These are phyloP conservation scores for Macquaria australasica DNA, from an alignment of 2,113 vertebrate genomes.

Conservation along the genomic window DNA sequence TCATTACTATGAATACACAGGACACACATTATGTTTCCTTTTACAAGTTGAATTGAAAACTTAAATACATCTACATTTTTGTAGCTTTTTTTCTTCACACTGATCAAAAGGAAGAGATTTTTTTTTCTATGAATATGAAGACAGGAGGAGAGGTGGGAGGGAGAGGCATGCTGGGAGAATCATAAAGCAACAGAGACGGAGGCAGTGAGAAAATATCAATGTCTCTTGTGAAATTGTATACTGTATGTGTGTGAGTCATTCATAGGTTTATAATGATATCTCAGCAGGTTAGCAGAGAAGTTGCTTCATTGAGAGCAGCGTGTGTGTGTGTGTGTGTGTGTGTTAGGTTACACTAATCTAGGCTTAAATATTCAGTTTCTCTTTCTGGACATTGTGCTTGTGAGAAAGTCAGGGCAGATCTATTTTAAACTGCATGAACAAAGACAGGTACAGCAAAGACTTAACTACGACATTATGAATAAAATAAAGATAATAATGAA, in stretches of 20 bases:
- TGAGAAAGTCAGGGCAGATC: slow-evolving; percentile 9
- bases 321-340: background rate
- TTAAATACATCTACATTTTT: background rate
- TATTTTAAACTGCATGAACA: background rate
- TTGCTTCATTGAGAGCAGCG: background rate
- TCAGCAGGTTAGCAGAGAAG: background rate
- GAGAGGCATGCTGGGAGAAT: background rate
- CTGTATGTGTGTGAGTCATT: slow-evolving; percentile 1
- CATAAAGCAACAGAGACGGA: background rate
- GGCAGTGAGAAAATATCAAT: background rate
- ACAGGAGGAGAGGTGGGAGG: background rate
- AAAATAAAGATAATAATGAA: slow-evolving; percentile 9
- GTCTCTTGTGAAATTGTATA: background rate
- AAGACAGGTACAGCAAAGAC: background rate
- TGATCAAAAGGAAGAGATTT: slow-evolving; percentile 1
- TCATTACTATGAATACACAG: slow-evolving; percentile 21
- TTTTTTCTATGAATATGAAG: background rate
- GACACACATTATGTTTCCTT: background rate
- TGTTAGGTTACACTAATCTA: background rate
- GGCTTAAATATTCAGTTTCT: background rate
- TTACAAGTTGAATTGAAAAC: slow-evolving; percentile 16
- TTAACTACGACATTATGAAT: background rate
- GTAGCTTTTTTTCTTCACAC: background rate
- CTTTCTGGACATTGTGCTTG: background rate
- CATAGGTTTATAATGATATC: background rate